Conservation (phyloP, 2,888 invertebrate species). For the Tolmerus cingulatus region DNA sequence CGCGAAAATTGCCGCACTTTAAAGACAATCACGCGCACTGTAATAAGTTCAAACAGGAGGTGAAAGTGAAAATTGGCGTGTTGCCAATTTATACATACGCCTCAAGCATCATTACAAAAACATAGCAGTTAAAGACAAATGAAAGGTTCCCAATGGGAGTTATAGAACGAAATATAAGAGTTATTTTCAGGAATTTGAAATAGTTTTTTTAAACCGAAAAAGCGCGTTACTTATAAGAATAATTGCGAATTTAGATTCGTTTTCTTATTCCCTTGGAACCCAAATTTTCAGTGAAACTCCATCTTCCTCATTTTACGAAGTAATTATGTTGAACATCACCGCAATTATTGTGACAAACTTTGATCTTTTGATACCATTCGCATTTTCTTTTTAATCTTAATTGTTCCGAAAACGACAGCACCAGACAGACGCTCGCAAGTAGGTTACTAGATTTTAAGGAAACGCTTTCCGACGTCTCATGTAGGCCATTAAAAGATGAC, state of each 20-base stretch:
- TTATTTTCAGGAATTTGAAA: neutral
- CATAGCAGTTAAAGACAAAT: neutral
- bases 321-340: neutral
- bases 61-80: neutral
- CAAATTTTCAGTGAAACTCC: neutral
- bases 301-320: neutral
- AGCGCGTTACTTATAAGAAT: neutral
- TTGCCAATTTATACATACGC: neutral
- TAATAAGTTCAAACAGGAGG: neutral
- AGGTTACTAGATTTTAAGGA: neutral
- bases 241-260: neutral
- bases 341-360: neutral
- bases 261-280: neutral
- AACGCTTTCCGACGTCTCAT: neutral
- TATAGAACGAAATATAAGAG: neutral
- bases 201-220: neutral
- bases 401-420: neutral
- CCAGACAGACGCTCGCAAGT: neutral
- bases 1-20: neutral
- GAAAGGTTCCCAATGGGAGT: neutral
- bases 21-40: neutral
- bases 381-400: neutral
- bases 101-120: neutral
- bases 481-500: neutral
- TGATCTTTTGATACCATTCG: neutral